Conservation (phyloP, 1,140 invertebrate species). For the Drosophila lacteicornis region DNA sequence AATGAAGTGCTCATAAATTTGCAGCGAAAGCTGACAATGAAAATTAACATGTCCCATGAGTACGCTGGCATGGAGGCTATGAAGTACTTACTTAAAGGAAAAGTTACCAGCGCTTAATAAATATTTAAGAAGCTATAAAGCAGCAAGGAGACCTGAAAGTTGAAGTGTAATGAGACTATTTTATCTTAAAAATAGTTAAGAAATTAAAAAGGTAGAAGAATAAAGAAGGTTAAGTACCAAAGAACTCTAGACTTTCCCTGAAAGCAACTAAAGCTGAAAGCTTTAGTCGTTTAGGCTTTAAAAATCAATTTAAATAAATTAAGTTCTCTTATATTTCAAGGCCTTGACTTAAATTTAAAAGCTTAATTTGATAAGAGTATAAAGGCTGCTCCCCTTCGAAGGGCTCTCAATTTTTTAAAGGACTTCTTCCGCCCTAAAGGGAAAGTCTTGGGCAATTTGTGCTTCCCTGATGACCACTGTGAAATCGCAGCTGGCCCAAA, state of each 20-base stretch:
- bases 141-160: too few species aligned
- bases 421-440: background rate
- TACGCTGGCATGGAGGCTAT: background rate
- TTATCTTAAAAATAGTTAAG: too few species aligned
- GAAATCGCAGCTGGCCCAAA: conserved; percentile 32
- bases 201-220: too few species aligned
- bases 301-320: too few species aligned
- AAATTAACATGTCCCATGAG: conserved; percentile 31
- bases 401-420: background rate
- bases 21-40: conserved; percentile 56
- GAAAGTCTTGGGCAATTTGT: conserved; percentile 5
- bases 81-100: background rate
- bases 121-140: background rate
- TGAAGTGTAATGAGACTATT: too few species aligned
- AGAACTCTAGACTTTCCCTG: background rate
- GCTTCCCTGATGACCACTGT: conserved; percentile 13
- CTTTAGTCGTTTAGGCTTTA: background rate
- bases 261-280: background rate
- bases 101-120: background rate
- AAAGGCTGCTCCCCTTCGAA: background rate
- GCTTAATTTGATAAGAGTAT: too few species aligned
- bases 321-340: too few species aligned
- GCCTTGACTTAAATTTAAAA: background rate
- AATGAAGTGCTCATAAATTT: conserved; percentile 44
- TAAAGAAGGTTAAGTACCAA: too few species aligned